These are phyloP conservation scores for Zalophus californianus DNA, from an alignment of 2,797 vertebrate species.

Conservation along the genomic window DNA sequence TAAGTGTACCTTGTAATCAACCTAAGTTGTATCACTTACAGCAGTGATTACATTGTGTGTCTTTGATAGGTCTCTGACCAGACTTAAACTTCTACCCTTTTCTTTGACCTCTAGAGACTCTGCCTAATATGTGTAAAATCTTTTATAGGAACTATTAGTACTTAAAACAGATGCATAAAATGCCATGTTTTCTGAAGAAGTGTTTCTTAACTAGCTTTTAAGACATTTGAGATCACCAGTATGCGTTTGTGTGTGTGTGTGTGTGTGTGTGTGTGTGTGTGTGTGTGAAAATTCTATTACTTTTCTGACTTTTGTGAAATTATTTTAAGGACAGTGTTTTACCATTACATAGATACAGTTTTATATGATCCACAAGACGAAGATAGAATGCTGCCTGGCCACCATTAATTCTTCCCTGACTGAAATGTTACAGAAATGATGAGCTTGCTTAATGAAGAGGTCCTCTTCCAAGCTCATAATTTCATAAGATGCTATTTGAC, in stretches of 20 bases:
- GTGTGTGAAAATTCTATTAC: neutral
- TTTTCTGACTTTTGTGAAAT: slow-evolving; percentile 21
- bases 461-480: slow-evolving; percentile 12
- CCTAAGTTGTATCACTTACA: neutral
- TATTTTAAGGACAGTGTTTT: neutral
- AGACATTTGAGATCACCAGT: neutral
- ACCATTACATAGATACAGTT: neutral
- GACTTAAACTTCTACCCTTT: neutral
- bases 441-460: neutral
- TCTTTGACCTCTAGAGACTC: neutral
- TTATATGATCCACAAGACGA: neutral
- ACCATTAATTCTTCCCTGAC: neutral
- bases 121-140: neutral
- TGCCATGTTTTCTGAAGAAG: neutral
- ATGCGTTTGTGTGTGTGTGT: too few relatives aligned
- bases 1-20: slow-evolving; percentile 44
- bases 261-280: too few relatives aligned
- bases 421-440: neutral
- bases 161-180: neutral
- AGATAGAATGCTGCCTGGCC: neutral
- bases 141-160: neutral
- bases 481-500: neutral
- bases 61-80: slow-evolving; percentile 10
- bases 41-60: neutral
- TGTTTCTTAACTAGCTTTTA: neutral